Conservation (phyloP, 2,888 invertebrate genomes). For the Galeruca laticollis region DNA sequence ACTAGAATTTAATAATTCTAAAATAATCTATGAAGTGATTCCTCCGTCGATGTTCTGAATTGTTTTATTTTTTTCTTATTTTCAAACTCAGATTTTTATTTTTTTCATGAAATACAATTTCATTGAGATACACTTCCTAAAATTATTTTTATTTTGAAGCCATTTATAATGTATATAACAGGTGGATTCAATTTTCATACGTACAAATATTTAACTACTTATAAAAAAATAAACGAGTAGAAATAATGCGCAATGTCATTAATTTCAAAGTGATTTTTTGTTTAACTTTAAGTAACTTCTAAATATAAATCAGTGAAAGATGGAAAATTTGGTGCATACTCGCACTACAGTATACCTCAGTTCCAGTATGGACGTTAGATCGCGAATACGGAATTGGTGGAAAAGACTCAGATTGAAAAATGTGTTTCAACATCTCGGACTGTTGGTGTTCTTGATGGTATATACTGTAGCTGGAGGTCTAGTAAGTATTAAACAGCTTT, state of each 20-base stretch:
- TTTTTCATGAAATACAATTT: too few relatives aligned
- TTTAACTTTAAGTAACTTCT: constrained; percentile 37
- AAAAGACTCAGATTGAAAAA: constrained; percentile 74
- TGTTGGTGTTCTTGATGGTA: constrained; percentile 80
- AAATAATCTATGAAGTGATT: too few relatives aligned
- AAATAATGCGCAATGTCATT: constrained; percentile 10
- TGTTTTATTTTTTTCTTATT: too few relatives aligned
- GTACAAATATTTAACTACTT: background rate
- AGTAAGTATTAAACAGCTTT: constrained; percentile 70
- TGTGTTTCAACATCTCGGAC: constrained; percentile 79
- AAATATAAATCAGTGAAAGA: constrained; percentile 34
- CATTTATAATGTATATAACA: background rate
- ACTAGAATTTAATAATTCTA: too few relatives aligned
- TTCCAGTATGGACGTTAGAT: constrained; percentile 60
- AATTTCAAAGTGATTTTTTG: constrained; percentile 28
- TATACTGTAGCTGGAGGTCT: constrained; percentile 85
- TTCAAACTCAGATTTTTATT: background rate
- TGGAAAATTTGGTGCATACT: constrained; percentile 49
- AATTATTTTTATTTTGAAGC: background rate
- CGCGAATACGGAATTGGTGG: constrained; percentile 66
- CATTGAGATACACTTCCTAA: background rate
- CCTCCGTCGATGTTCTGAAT: too few relatives aligned
- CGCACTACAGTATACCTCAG: constrained; percentile 57
- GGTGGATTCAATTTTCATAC: constrained; percentile 9
- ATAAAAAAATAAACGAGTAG: constrained; percentile 2